A percentile compares a stretch with the other conserved stretches of the same genome.
phyloP scores from a whole-genome alignment of 1,140 invertebrate species.

The Anoplolepis gracilipes region DNA sequence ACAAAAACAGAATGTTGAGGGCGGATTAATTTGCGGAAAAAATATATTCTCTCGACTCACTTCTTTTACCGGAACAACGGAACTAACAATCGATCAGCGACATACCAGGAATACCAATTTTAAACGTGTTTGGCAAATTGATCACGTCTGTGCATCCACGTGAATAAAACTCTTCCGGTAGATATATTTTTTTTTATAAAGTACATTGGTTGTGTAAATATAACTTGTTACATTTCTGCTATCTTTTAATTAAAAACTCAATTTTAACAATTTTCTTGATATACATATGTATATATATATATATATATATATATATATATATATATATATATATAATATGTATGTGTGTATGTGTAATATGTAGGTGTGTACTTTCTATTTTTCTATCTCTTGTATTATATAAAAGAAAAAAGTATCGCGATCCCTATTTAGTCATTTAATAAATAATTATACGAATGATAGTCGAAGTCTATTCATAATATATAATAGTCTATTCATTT shows the following conservation, averaged over 20 bases:
- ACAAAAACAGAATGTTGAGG: neutral
- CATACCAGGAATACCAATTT: slow-evolving; percentile 15
- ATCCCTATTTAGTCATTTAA: neutral
- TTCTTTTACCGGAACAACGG: neutral
- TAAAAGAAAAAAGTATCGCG: neutral
- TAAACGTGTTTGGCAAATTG: slow-evolving; percentile 33
- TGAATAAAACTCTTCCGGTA: neutral
- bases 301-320: too few relatives aligned
- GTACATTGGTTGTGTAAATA: neutral
- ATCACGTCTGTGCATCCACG: neutral
- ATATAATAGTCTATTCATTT: neutral
- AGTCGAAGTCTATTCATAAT: neutral
- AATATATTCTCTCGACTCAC: neutral
- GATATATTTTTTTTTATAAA: slow-evolving; percentile 22
- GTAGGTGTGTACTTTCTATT: too few relatives aligned
- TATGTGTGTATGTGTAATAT: too few relatives aligned
- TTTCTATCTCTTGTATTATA: neutral
- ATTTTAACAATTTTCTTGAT: neutral
- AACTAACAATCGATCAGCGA: neutral
- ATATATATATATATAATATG: too few relatives aligned
- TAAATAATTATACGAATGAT: slow-evolving; percentile 15
- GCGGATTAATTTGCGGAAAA: neutral
- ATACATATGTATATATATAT: too few relatives aligned
- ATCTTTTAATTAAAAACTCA: slow-evolving; percentile 18
- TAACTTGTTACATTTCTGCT: neutral